Conservation (phyloP, 2,113 vertebrate genomes). For the Leucosticte australis region DNA sequence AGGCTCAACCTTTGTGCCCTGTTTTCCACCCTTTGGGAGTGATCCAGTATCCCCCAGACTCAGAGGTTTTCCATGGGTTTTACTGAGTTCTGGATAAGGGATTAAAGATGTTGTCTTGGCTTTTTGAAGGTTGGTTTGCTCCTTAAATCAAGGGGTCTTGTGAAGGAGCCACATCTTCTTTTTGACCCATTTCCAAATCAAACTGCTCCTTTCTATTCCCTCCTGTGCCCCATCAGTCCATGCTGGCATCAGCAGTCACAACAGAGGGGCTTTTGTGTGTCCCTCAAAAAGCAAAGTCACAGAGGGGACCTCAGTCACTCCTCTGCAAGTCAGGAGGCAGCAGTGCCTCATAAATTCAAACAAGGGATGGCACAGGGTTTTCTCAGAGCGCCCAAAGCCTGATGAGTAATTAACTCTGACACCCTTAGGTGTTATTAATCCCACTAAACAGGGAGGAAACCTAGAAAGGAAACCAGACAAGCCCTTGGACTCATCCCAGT, state of each 20-base stretch:
- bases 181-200: not conserved
- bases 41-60: not conserved
- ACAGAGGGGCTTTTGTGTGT: not conserved
- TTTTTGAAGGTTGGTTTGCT: not conserved
- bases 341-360: not conserved
- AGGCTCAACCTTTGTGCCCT: not conserved
- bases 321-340: not conserved
- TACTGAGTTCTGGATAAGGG: not conserved
- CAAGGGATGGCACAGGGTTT: not conserved
- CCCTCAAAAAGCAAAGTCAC: not conserved
- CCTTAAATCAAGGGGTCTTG: not conserved
- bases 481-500: not conserved
- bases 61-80: not conserved
- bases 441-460: constrained; percentile 29
- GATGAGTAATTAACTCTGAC: constrained; percentile 39
- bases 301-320: not conserved
- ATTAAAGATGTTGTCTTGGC: not conserved
- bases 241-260: not conserved
- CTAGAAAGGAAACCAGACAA: constrained; percentile 38
- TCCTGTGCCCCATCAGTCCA: no score
- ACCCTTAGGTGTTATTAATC: constrained; percentile 56
- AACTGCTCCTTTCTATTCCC: not conserved
- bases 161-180: not conserved
- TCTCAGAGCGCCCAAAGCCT: not conserved
- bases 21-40: not conserved